Base-by-base conservation (phyloP, 2,113 vertebrate genomes). In the Cricetomys ansorgei region DNA sequence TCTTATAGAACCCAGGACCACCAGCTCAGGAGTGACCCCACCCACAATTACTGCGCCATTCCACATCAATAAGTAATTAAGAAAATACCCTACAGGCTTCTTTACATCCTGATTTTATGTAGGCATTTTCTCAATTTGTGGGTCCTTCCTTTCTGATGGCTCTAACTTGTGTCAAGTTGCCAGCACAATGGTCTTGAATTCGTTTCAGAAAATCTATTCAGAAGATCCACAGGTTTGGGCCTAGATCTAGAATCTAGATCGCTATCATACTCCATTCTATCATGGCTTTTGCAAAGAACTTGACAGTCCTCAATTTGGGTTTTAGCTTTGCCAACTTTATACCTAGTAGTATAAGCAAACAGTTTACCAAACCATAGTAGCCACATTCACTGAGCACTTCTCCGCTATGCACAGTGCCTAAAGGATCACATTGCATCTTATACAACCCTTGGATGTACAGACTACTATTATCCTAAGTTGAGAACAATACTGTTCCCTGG, bases 341-440 rank as follows among this genome's bases (percentile, higher is more conserved):
- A 94, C 6, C 13, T 94, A 92, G n/a, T 25, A 86, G 9, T 70
- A 70, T 83, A 93, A 94, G 67, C n/a, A 92, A 92, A 59, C 55
- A 88, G 55, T 86, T 96, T 45, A 88, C 25, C 80, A 94, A 70
- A 45, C 87, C 83, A 79, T 34, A 96, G 72, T 50, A 75, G 43
- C 37, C 59, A 88, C 11, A 80, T 17, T 76, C 50, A 91, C 43
- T 69, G 29, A 64, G 50, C 65, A 48, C 12, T 69, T 80, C 50
- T 94, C 21, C 45, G 19, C 3, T 92, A 53, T 67, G 57, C 23
- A 75, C 37, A 73, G 19, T 89, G 27, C 43, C 19, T 93, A 88
- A 17, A 88, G 65, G 6, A 59, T 91, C 70, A 81, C 31, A 92
- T 94, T 95, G 92, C 65, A 87, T 62, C 9, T 89, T 62, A 76